Conservation (phyloP, 1,140 invertebrate species). For the Oryzaephilus surinamensis region DNA sequence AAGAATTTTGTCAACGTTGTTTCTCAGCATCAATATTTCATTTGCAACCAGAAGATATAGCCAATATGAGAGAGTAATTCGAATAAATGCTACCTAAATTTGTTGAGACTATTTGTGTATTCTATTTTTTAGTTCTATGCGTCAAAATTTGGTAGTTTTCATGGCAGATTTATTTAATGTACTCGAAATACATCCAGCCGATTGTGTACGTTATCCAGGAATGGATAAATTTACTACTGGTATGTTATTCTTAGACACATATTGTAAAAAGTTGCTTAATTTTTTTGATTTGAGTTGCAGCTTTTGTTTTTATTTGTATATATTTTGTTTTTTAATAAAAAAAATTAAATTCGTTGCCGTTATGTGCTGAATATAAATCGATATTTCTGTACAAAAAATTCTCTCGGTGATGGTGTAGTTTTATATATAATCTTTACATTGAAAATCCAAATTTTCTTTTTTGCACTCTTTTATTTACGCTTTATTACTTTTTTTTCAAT, state of each 20-base stretch:
- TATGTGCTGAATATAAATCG: constrained; percentile 6
- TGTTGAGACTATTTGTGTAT: neutral
- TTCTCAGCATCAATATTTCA: constrained; percentile 88
- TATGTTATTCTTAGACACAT: constrained; percentile 25
- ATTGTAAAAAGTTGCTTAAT: neutral
- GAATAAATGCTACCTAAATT: neutral
- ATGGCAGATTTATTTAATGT: constrained; percentile 93
- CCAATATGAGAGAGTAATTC: constrained; percentile 82
- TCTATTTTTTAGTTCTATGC: constrained; percentile 71
- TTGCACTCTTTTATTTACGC: no score
- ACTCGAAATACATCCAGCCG: constrained; percentile 85
- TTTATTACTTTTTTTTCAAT: no score
- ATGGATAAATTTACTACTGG: constrained; percentile 42
- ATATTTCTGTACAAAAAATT: no score
- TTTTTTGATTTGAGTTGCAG: neutral
- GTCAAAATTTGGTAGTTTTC: constrained; percentile 86
- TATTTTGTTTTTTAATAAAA: constrained; percentile 1
- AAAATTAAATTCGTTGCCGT: neutral
- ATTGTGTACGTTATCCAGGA: constrained; percentile 73
- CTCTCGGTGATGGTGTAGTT: no score
- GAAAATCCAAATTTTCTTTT: no score
- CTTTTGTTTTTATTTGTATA: constrained; percentile 12
- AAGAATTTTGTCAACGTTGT: constrained; percentile 74
- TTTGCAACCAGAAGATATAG: constrained; percentile 90
- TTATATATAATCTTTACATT: no score